phyloP scores from a whole-genome alignment of 30 jellyfish, hydroid and myxozoan genomes.

The Chrysaora quinquecirrha region DNA sequence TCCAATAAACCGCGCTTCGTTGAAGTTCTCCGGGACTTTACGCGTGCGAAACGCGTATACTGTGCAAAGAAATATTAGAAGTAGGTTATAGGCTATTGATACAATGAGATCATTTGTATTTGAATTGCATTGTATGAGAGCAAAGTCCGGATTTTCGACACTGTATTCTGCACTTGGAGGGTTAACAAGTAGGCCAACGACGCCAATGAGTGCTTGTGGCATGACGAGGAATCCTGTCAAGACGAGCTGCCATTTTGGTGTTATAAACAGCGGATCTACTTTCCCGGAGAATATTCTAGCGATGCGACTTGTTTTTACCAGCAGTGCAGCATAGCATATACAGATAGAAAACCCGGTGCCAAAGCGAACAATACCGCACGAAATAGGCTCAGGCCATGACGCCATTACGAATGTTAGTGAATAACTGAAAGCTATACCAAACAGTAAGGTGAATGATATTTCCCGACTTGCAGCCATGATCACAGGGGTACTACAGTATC shows the following conservation, averaged over 20 bases:
- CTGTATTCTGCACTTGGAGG: constrained; percentile 40
- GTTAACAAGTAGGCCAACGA: constrained; percentile 65
- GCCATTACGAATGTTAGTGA: constrained; percentile 78
- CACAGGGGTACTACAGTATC: constrained; percentile 75
- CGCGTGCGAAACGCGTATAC: constrained; percentile 90
- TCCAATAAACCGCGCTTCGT: constrained; percentile 92
- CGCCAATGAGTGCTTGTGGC: constrained; percentile 83
- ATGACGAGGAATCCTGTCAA: constrained; percentile 65
- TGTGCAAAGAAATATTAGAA: constrained; percentile 73
- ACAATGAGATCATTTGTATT: constrained; percentile 70
- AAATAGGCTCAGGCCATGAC: constrained; percentile 51
- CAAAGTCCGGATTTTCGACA: constrained; percentile 5
- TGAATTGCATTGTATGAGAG: constrained; percentile 69
- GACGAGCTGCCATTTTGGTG: constrained; percentile 91
- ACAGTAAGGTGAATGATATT: constrained; percentile 67
- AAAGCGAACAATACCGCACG: constrained; percentile 83
- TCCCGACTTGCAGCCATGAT: constrained; percentile 91
- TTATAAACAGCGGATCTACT: constrained; percentile 72
- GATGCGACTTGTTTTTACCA: constrained; percentile 86
- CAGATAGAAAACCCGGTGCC: constrained; percentile 80
- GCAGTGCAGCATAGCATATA: constrained; percentile 77
- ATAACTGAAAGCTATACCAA: constrained; percentile 54
- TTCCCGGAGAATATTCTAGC: constrained; percentile 93
- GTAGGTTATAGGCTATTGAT: constrained; percentile 73
- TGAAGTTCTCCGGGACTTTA: constrained; percentile 93